Evolutionary conservation across 2,797 vertebrate genomes (phyloP).

Genomic region (Morelia viridis): DNA sequence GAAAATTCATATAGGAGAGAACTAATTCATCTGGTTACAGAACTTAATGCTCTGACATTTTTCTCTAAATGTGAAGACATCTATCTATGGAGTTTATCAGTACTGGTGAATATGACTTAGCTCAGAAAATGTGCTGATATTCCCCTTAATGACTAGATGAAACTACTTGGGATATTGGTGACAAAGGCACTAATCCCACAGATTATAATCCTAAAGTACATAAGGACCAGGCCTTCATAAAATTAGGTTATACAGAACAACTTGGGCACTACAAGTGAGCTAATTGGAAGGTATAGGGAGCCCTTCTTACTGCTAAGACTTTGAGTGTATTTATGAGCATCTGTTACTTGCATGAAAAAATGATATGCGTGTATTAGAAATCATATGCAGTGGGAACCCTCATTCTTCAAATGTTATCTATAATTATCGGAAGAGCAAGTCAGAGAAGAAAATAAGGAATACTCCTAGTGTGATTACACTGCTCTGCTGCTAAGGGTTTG

Average conservation of each 20-base stretch:
- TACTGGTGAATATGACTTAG: background rate
- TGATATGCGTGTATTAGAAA: background rate
- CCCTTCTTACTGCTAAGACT: background rate
- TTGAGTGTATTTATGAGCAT: background rate
- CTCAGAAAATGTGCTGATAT: background rate
- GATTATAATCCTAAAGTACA: background rate
- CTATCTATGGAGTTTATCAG: background rate
- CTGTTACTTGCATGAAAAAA: background rate
- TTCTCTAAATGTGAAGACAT: background rate
- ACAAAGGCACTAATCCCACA: background rate
- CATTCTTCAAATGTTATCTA: background rate
- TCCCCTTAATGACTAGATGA: background rate
- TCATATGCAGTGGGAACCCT: background rate
- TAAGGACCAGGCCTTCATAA: background rate
- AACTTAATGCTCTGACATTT: background rate
- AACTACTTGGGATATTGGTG: background rate
- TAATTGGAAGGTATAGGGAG: background rate
- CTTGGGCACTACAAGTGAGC: background rate
- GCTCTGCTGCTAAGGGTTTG: background rate
- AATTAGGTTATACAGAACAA: background rate
- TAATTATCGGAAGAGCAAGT: background rate
- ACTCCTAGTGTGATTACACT: background rate
- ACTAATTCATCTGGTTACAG: background rate
- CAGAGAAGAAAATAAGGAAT: background rate
- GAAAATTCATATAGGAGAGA: background rate